Evolutionary conservation across 2,113 vertebrate species (phyloP).

Genomic region (Pteropus alecto): DNA sequence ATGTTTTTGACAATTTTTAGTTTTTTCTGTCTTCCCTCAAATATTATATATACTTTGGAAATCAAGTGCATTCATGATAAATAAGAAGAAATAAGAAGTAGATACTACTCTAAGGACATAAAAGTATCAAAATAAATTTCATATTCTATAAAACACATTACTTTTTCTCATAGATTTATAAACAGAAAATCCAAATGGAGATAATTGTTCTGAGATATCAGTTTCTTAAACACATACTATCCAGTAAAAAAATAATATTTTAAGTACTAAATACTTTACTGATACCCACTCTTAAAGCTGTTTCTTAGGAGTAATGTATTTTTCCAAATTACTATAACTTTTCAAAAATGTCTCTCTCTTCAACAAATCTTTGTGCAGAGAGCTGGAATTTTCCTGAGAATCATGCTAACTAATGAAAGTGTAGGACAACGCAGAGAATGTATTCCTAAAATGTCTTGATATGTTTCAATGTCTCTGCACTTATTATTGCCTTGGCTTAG

Average conservation of each 20-base stretch:
- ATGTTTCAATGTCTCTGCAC: not conserved
- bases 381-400: not conserved
- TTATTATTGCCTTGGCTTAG: not conserved
- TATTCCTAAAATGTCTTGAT: not conserved
- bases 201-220: not conserved
- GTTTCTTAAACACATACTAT: constrained; percentile 7
- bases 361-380: not conserved
- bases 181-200: not conserved
- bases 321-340: not conserved
- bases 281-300: not conserved
- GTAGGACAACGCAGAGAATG: not conserved
- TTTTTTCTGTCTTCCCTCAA: not conserved
- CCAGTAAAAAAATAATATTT: not conserved
- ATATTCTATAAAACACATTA: not conserved
- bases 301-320: not conserved
- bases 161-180: not conserved
- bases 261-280: not conserved
- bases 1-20: not conserved
- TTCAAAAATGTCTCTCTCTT: not conserved
- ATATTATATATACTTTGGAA: not conserved
- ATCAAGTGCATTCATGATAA: not conserved
- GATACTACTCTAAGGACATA: not conserved
- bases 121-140: not conserved
- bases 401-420: not conserved
- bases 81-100: not conserved